Conservation (phyloP, 2,113 vertebrate genomes). For the Syrmaticus mikado region DNA sequence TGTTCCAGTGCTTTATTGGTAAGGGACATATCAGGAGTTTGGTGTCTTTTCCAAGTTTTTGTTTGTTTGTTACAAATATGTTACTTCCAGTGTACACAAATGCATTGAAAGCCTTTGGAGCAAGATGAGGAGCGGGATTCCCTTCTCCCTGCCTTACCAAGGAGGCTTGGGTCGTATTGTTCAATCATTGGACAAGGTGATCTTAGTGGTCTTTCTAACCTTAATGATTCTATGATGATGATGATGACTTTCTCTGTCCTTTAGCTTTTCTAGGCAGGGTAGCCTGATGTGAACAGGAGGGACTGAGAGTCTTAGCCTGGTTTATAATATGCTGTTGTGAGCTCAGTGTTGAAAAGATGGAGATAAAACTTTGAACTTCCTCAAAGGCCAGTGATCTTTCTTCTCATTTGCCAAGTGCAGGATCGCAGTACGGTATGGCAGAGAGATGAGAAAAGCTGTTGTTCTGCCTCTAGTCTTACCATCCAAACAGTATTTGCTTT, state of each 20-base stretch:
- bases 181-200: no score
- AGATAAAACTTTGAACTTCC: background rate
- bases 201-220: no score
- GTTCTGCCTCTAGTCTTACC: background rate
- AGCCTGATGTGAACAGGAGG: background rate
- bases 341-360: background rate
- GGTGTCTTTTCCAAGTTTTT: background rate
- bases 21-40: background rate
- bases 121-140: background rate
- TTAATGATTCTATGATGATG: no score
- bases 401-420: background rate
- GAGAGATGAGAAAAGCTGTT: background rate
- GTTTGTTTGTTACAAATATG: background rate
- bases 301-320: background rate
- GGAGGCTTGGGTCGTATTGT: background rate
- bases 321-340: background rate
- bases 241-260: background rate
- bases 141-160: background rate
- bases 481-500: background rate
- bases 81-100: background rate
- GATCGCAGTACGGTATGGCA: background rate
- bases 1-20: background rate
- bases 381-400: background rate
- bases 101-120: background rate
- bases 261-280: background rate